phyloP scores from a whole-genome alignment of 2,888 invertebrate species.

The Phengaris alcon region DNA sequence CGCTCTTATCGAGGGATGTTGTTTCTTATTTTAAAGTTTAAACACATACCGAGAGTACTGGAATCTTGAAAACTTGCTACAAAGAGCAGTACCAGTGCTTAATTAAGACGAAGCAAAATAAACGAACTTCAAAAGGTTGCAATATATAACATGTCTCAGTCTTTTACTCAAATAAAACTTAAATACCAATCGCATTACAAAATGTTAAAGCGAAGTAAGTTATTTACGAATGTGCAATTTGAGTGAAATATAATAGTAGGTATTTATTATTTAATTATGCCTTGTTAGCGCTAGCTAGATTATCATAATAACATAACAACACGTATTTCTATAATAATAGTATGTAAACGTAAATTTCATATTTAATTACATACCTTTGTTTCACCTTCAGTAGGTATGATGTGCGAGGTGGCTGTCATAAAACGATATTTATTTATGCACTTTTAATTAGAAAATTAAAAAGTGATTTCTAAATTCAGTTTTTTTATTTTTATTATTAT shows the following conservation, averaged over 20 bases:
- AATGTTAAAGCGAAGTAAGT: constrained; percentile 2
- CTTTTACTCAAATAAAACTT: constrained; percentile 3
- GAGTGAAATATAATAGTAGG: constrained; percentile 4
- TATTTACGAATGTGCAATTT: neutral
- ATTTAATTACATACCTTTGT: constrained; percentile 8
- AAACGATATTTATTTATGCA: constrained; percentile 3
- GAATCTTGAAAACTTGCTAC: neutral
- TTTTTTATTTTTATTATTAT: neutral
- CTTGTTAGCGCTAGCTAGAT: constrained; percentile 14
- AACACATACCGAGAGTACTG: neutral
- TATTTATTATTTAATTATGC: constrained; percentile 4
- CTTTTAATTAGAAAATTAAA: neutral
- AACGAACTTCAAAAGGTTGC: constrained; percentile 13
- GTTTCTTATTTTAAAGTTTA: no score
- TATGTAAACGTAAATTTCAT: constrained; percentile 21
- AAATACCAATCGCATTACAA: neutral
- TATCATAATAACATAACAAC: constrained; percentile 17
- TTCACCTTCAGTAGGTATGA: neutral
- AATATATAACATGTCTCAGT: constrained; percentile 1
- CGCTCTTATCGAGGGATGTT: no score
- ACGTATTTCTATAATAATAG: constrained; percentile 2
- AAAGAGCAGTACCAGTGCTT: neutral
- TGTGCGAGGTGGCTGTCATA: neutral
- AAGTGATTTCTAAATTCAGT: neutral
- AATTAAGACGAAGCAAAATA: constrained; percentile 8